phyloP scores from a whole-genome alignment of 1,140 invertebrate species.

The Dreissena polymorpha region DNA sequence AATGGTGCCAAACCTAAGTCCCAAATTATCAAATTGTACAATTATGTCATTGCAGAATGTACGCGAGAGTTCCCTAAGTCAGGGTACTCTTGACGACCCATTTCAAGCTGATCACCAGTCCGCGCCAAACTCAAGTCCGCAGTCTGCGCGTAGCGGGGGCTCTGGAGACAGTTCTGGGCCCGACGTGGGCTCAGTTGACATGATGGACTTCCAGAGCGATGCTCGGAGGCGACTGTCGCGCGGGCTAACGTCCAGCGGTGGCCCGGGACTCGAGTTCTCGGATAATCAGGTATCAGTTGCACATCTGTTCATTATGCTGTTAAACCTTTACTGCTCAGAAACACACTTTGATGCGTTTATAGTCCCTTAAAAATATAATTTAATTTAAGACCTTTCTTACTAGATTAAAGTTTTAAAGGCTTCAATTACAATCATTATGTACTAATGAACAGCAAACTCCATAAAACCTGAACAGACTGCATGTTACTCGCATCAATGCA shows the following conservation, averaged over 20 bases:
- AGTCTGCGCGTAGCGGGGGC: slow-evolving; percentile 17
- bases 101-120: slow-evolving; percentile 40
- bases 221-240: slow-evolving; percentile 24
- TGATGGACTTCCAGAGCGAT: slow-evolving; percentile 53
- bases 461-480: too few relatives aligned
- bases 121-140: slow-evolving; percentile 50
- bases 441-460: too few relatives aligned
- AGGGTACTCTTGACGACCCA: slow-evolving; percentile 44
- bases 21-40: too few relatives aligned
- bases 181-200: slow-evolving; percentile 46
- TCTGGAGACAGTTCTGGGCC: slow-evolving; percentile 33
- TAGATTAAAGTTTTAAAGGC: too few relatives aligned
- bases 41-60: slow-evolving; percentile 30
- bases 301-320: too few relatives aligned
- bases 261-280: neutral
- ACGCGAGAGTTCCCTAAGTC: slow-evolving; percentile 46
- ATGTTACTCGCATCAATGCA: too few relatives aligned
- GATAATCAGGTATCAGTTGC: slow-evolving; percentile 32
- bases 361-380: too few relatives aligned
- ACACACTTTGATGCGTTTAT: too few relatives aligned
- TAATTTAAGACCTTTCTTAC: too few relatives aligned
- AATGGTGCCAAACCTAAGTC: too few relatives aligned
- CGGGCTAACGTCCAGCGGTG: slow-evolving; percentile 10
- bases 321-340: too few relatives aligned
- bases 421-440: too few relatives aligned